Evolutionary conservation across 64 coral and sea anemone species (phyloP).

Genomic region (Catalaphyllia jardinei): DNA sequence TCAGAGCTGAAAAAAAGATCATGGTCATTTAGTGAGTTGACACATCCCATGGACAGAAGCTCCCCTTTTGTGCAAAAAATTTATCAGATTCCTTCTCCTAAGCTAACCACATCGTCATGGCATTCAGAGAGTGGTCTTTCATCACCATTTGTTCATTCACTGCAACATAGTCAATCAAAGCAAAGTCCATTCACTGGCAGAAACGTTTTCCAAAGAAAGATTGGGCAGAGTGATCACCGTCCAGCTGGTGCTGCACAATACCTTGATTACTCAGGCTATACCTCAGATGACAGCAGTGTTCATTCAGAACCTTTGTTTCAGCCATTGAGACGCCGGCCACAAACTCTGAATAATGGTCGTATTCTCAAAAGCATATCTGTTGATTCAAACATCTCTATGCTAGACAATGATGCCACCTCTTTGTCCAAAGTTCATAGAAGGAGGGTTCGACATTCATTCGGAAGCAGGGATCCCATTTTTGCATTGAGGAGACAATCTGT

Average conservation of each 20-base stretch:
- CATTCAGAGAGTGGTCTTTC: conserved; percentile 13
- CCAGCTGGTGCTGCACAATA: background rate
- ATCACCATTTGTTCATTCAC: background rate
- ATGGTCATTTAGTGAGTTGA: conserved; percentile 36
- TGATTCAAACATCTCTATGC: conserved; percentile 1
- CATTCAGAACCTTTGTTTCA: conserved; percentile 39
- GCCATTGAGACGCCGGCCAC: background rate
- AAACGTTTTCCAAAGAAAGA: background rate
- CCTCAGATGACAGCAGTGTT: conserved; percentile 37
- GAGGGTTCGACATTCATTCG: conserved; percentile 13
- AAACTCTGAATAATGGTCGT: background rate
- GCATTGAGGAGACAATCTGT: conserved; percentile 33
- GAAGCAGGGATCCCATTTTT: background rate
- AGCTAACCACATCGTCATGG: background rate
- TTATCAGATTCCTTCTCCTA: conserved; percentile 2
- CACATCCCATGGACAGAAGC: background rate
- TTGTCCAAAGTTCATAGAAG: background rate
- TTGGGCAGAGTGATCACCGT: background rate
- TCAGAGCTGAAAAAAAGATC: conserved; percentile 29
- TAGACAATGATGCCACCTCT: background rate
- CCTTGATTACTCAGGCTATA: conserved; percentile 22
- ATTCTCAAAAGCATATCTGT: conserved; percentile 20
- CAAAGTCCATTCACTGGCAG: background rate
- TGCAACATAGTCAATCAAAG: background rate
- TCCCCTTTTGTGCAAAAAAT: background rate